Conservation (phyloP, 2,888 invertebrate genomes). For the Cheilosia pagana region DNA sequence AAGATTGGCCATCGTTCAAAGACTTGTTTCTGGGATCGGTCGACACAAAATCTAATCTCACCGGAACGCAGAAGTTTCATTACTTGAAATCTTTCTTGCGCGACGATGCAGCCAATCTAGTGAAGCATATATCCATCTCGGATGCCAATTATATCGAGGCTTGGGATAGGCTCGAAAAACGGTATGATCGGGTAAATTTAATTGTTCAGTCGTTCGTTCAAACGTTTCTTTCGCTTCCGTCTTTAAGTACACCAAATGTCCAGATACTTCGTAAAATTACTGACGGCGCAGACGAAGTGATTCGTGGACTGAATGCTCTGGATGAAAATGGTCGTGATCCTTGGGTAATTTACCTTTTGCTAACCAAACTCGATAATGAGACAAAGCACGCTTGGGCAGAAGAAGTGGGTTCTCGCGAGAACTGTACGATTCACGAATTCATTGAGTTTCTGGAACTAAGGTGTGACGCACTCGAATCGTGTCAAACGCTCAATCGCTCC, state of each 20-base stretch:
- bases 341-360: slow-evolving; percentile 19
- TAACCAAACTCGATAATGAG: slow-evolving; percentile 9
- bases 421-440: not conserved
- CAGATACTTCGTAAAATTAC: slow-evolving; percentile 7
- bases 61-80: slow-evolving; percentile 64
- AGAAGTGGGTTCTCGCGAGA: slow-evolving; percentile 1
- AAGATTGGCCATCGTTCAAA: slow-evolving; percentile 69
- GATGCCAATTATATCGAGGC: slow-evolving; percentile 58
- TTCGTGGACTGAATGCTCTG: slow-evolving; percentile 21
- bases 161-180: slow-evolving; percentile 19
- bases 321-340: slow-evolving; percentile 15
- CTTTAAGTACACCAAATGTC: not conserved
- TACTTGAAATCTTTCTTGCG: slow-evolving; percentile 62
- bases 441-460: not conserved
- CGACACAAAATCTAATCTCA: slow-evolving; percentile 42
- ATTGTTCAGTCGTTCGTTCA: slow-evolving; percentile 25
- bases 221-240: slow-evolving; percentile 13
- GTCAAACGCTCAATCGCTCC: not conserved
- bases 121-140: slow-evolving; percentile 62
- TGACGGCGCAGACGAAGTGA: slow-evolving; percentile 16
- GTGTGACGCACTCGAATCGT: slow-evolving; percentile 16
- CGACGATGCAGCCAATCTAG: slow-evolving; percentile 59
- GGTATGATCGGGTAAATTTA: slow-evolving; percentile 12
- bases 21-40: slow-evolving; percentile 65
- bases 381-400: not conserved